Evolutionary conservation across 2,797 vertebrate species (phyloP).

Genomic region (Smutsia gigantea): DNA sequence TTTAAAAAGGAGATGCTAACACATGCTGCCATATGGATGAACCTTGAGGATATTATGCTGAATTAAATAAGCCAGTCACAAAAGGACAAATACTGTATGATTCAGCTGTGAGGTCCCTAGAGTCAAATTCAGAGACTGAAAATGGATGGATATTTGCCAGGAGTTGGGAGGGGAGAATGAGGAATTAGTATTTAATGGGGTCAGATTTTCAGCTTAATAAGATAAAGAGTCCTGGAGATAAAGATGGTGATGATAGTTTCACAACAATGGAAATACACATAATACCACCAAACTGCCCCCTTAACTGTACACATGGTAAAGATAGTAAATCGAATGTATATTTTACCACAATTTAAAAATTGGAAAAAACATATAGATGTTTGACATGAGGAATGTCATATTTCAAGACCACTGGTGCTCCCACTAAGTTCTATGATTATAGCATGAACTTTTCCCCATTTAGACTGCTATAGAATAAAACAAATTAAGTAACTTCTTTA

Average conservation of each 20-base stretch:
- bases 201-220: not conserved
- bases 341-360: not conserved
- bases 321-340: no score
- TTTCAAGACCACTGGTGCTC: not conserved
- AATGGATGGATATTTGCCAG: not conserved
- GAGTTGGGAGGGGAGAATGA: no score
- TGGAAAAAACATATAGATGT: not conserved
- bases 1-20: not conserved
- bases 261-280: not conserved
- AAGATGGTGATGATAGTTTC: not conserved
- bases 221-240: not conserved
- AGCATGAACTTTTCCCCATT: not conserved
- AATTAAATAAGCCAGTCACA: not conserved
- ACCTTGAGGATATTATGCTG: not conserved
- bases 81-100: not conserved
- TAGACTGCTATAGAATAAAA: not conserved
- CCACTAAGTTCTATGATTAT: not conserved
- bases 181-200: not conserved
- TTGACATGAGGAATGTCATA: not conserved
- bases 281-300: not conserved
- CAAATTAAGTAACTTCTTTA: not conserved
- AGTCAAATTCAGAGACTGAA: not conserved
- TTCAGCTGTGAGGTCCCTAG: not conserved
- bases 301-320: not conserved
- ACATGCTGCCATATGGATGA: not conserved